Percentiles rank a stretch among this genome's conserved stretches.
These are phyloP conservation scores for Nothocercus nigrocapillus DNA, from an alignment of 2,113 vertebrate species.

Conservation along the genomic window DNA sequence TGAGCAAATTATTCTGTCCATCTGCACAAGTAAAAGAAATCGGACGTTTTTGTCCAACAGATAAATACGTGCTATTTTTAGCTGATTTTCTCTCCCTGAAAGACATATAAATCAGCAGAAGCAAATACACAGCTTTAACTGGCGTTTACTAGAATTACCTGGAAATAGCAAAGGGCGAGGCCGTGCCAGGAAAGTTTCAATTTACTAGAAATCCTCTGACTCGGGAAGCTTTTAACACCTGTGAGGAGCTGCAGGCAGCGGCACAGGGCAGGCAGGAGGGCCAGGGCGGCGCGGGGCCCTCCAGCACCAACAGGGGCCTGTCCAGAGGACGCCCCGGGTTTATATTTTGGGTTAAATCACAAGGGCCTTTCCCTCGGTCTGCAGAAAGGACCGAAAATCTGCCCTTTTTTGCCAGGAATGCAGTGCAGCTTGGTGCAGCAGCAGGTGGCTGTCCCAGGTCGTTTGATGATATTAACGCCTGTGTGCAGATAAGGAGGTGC, in stretches of 20 bases:
- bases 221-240: neutral
- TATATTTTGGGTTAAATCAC: neutral
- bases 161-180: neutral
- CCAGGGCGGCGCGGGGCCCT: neutral
- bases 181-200: neutral
- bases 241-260: accelerated
- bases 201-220: neutral
- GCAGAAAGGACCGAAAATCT: neutral
- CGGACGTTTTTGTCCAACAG: neutral
- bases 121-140: neutral
- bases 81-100: neutral
- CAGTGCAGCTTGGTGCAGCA: neutral
- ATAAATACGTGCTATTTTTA: neutral
- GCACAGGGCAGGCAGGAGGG: neutral
- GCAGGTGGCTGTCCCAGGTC: neutral
- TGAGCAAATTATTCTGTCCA: neutral
- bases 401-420: neutral
- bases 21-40: neutral
- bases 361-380: neutral
- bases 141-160: neutral
- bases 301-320: neutral
- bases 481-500: neutral
- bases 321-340: neutral
- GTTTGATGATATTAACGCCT: neutral
- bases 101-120: conserved; percentile 34